phyloP scores from a whole-genome alignment of 2,888 invertebrate species.

The Pristionchus maxplancki region DNA sequence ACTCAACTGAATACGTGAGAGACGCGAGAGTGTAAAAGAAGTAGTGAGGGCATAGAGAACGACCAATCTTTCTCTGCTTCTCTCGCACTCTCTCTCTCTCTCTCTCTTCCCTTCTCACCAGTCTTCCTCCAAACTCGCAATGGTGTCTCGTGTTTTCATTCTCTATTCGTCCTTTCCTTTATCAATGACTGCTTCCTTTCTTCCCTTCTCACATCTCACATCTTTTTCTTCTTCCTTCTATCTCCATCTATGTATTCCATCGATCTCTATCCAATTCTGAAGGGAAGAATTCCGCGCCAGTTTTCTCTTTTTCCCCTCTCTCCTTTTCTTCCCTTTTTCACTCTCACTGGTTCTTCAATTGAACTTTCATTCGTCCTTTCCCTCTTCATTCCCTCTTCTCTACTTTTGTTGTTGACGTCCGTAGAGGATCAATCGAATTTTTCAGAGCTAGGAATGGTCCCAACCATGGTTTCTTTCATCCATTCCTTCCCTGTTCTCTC shows the following conservation, averaged over 20 bases:
- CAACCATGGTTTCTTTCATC: no score
- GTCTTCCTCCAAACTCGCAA: background rate
- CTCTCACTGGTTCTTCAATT: background rate
- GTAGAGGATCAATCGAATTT: background rate
- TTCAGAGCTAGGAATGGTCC: background rate
- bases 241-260: constrained; percentile 24
- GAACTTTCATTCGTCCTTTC: background rate
- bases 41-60: background rate
- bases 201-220: background rate
- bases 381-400: constrained; percentile 26
- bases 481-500: background rate
- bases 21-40: constrained; percentile 11
- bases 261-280: constrained; percentile 42
- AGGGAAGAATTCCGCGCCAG: background rate
- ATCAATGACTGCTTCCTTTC: background rate
- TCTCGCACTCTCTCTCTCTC: constrained; percentile 6
- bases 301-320: background rate
- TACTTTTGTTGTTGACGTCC: background rate
- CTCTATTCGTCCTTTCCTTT: background rate
- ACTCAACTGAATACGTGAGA: constrained; percentile 32
- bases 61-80: background rate
- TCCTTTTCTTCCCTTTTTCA: background rate
- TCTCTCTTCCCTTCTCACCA: constrained; percentile 12
- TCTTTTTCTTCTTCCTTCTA: constrained; percentile 5
- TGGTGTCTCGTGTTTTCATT: background rate